Evolutionary conservation across 2,113 vertebrate species (phyloP).

Genomic region (Apistogramma diplotaenia): DNA sequence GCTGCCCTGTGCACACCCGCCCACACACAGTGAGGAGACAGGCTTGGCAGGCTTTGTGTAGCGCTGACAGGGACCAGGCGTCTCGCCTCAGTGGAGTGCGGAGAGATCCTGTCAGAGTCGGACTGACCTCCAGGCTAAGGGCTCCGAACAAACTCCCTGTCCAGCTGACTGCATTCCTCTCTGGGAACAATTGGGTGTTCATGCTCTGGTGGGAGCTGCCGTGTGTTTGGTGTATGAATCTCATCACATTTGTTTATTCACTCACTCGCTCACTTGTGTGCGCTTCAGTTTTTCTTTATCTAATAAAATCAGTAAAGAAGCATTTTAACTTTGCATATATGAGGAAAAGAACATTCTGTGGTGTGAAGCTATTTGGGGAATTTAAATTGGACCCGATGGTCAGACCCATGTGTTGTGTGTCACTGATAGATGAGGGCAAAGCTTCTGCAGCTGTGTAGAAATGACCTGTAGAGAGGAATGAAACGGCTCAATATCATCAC

Average conservation of each 20-base stretch:
- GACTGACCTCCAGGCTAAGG: slow-evolving; percentile 53
- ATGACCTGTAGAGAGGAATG: slow-evolving; percentile 10
- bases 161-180: slow-evolving; percentile 34
- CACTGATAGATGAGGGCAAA: slow-evolving; percentile 18
- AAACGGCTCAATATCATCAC: neutral
- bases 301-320: neutral
- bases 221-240: neutral
- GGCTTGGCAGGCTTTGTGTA: slow-evolving; percentile 30
- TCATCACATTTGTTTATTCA: neutral
- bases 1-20: neutral
- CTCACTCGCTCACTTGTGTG: neutral
- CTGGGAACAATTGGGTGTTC: neutral
- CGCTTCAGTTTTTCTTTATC: neutral
- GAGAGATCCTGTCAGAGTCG: slow-evolving; percentile 64
- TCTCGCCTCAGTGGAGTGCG: slow-evolving; percentile 64
- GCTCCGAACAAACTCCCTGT: slow-evolving; percentile 33
- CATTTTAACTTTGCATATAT: neutral
- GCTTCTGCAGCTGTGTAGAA: neutral
- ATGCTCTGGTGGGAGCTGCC: neutral
- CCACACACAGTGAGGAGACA: slow-evolving; percentile 1
- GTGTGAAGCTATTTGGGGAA: slow-evolving; percentile 10
- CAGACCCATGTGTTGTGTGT: neutral
- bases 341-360: neutral
- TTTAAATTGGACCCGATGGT: neutral
- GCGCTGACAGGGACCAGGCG: slow-evolving; percentile 54